Conservation (phyloP, 2,113 vertebrate genomes). For the Microcebus ravelobensis region DNA sequence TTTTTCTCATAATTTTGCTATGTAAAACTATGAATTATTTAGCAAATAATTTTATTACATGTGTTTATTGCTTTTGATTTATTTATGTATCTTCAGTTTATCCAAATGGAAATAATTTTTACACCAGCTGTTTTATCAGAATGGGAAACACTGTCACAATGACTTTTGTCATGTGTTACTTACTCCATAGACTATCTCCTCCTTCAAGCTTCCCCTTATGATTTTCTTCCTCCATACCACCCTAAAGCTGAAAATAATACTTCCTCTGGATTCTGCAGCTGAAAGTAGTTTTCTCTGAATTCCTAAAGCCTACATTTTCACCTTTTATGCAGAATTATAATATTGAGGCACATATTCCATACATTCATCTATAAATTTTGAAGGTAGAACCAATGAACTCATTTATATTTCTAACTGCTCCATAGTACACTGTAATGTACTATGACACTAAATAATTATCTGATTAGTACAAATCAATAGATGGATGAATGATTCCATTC, state of each 20-base stretch:
- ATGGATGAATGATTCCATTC: slow-evolving; percentile 6
- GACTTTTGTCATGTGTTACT: background rate
- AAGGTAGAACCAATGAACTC: background rate
- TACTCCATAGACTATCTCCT: background rate
- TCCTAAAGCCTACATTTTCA: background rate
- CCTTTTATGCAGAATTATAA: background rate
- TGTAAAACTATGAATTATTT: background rate
- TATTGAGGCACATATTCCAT: background rate
- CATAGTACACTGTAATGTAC: background rate
- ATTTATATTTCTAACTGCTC: background rate
- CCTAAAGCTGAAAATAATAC: background rate
- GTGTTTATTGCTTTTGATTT: background rate
- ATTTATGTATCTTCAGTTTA: background rate
- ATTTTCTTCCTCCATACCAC: background rate
- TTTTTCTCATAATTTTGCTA: background rate
- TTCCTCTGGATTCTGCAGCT: background rate
- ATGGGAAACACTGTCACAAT: background rate
- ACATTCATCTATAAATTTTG: background rate
- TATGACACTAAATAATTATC: background rate
- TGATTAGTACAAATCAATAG: background rate
- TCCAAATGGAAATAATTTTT: background rate
- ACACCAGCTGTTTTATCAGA: background rate
- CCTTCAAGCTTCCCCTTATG: background rate
- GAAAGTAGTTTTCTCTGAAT: background rate
- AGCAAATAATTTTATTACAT: slow-evolving; percentile 19